A percentile compares a stretch with the other conserved stretches of the same genome.
phyloP scores from a whole-genome alignment of 1,140 invertebrate species.

The Papilio machaon region DNA sequence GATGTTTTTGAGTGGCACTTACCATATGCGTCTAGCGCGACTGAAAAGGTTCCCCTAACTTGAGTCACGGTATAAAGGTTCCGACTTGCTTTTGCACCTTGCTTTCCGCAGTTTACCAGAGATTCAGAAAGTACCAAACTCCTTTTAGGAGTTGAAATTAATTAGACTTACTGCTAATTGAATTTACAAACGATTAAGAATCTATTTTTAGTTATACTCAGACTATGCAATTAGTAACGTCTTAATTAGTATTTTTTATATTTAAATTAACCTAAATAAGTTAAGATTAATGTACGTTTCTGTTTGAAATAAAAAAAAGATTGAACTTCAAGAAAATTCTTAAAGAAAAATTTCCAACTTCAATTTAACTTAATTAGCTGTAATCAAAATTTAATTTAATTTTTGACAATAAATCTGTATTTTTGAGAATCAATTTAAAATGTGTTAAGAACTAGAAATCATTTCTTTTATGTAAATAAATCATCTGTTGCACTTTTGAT shows the following conservation, averaged over 20 bases:
- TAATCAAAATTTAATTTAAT: background rate
- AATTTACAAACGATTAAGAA: slow-evolving; percentile 26
- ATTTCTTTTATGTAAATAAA: too few relatives aligned
- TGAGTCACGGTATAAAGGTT: slow-evolving; percentile 40
- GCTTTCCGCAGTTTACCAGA: slow-evolving; percentile 39
- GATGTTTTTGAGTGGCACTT: slow-evolving; percentile 47
- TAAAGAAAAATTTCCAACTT: background rate
- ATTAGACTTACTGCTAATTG: slow-evolving; percentile 33
- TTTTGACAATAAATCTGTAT: background rate
- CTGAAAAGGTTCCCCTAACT: slow-evolving; percentile 38
- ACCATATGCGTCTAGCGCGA: slow-evolving; percentile 41
- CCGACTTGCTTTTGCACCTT: slow-evolving; percentile 49
- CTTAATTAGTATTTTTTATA: background rate
- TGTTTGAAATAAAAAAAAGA: background rate
- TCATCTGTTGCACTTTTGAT: too few relatives aligned
- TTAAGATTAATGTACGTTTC: background rate
- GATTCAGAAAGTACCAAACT: slow-evolving; percentile 24
- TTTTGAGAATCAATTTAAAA: background rate
- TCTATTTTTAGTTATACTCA: background rate
- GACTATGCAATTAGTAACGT: background rate
- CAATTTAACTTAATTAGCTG: background rate
- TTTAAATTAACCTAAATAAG: background rate
- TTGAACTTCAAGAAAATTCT: background rate
- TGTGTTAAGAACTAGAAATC: too few relatives aligned
- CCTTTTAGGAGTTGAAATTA: slow-evolving; percentile 25